Base-by-base conservation (phyloP, 2,797 vertebrate species). In the Falco cherrug region DNA sequence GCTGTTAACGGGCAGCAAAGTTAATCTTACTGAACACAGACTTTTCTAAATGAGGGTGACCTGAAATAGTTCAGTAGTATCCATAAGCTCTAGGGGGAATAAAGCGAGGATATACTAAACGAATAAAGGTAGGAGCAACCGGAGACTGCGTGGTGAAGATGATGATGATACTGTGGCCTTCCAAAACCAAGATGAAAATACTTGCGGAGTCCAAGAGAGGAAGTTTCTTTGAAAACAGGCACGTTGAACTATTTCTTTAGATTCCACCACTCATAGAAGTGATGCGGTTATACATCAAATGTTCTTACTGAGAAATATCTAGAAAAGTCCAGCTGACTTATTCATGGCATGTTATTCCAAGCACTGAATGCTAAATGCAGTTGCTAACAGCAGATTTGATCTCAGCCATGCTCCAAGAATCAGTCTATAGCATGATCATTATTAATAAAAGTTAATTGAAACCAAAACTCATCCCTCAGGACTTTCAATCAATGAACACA, bases 401-500 rank as follows among this genome's bases (percentile, higher is more conserved):
- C 92, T 93, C 60, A 57, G 47, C 33, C 67, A 11, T 37, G 51
- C 63, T 87, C 80, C 59, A 61, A 54, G 69, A 92, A 88, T 61
- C 56, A 92, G 60, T 50, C 74, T 43, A 21, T 41, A 85, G 57
- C 7, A 0, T 73, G 82, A 89, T 88, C 70, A 73, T 68, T 89
- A 91, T 96, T 95, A 95, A 82, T 64, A 83, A 91, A 93, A 86
- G 61, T 77, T 94, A 94, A 95, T 68, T 93, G 82, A 95, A 97
- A 81, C 54, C 65, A 83, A 95, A 87, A 51, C 19, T 78, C 70
- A 80, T 90, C 86, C 85, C 71, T 79, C 5, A 12, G 90, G 92
- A 93, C 84, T 87, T 89, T 51, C 82, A 88, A 37, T 91, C 86
- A 41, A 39, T 39, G 63, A 84, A 37, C 47, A 39, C 39, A 54